Base-by-base conservation (phyloP, 2,888 invertebrate genomes). In the Isotomurus palustris region DNA sequence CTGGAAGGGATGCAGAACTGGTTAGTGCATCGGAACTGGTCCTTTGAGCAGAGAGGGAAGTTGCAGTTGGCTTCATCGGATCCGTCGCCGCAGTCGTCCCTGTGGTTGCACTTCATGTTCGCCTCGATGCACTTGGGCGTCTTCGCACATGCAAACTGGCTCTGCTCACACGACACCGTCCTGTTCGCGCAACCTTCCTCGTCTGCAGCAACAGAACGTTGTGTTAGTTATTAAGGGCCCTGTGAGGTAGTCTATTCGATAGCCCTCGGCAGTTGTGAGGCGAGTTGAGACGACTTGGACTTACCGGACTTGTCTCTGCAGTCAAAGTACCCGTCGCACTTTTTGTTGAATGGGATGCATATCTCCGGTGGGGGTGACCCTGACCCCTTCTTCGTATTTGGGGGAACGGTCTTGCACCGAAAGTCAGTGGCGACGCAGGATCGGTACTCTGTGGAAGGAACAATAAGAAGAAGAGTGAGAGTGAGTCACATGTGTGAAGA, bases 11-110 rank as follows among this genome's bases (percentile, higher is more conserved):
- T 93, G 77, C 97, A 97, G 12, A 93, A 82, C 0, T 89, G 87
- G 77, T 94, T 94, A 67, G 86, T 84, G 78, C 95, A 95, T 35
- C 92, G 83, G 78, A 94, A 95, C 78, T 95, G 94, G 2, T 88
- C 88, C 70, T 85, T 85, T 74, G 88, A 87, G 75, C 93, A 94
- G 0, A 87, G 82, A 1, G 90, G 90, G 74, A 93, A 93, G 1
- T 82, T 81, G 74, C 91, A 92, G 57, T 83, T 84, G 61, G 84
- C 83, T 74, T 92, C 92, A 74, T 92, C 91, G 59, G 82, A 83
- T 24, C 85, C 85, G 60, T 85, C 86, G 24, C 85, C 88, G 73
- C 92, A 93, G 77, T 93, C 92, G 75, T 90, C 87, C 74, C 84
- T 85, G 76, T 92, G 90, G 78, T 93, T 91, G 76, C 92, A 93